Percentiles rank a stretch among this genome's conserved stretches.
These are phyloP conservation scores for Taurulus bubalis DNA, from an alignment of 2,113 vertebrate genomes.

Conservation along the genomic window DNA sequence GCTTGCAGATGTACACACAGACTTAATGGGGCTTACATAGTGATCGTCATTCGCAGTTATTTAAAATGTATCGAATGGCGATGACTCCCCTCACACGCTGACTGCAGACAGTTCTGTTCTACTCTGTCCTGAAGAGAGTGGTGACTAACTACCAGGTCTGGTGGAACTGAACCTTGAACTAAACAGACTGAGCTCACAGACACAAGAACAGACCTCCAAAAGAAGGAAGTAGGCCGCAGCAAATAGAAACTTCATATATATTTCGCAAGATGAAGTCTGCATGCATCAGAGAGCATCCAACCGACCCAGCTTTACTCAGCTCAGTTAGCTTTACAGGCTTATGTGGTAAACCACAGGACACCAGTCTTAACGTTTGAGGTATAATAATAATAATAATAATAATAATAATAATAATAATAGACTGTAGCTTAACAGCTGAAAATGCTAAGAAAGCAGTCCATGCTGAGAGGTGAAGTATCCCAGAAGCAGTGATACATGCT, in stretches of 20 bases:
- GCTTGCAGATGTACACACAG: slow-evolving; percentile 45
- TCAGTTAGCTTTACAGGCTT: background rate
- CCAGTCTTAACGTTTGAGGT: background rate
- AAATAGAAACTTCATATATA: background rate
- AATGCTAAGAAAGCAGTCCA: background rate
- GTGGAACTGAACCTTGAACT: slow-evolving; percentile 45
- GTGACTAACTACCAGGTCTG: slow-evolving; percentile 58
- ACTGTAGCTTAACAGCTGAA: background rate
- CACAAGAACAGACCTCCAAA: slow-evolving; percentile 33
- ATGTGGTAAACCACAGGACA: background rate
- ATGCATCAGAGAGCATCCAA: background rate
- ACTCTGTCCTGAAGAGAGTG: slow-evolving; percentile 47
- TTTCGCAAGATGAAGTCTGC: background rate
- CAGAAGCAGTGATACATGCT: background rate
- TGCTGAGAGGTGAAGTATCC: background rate
- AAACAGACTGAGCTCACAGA: slow-evolving; percentile 45
- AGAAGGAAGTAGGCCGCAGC: slow-evolving; percentile 17
- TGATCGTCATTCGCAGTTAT: slow-evolving; percentile 56
- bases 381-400: too few species aligned
- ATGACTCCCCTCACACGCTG: slow-evolving; percentile 47
- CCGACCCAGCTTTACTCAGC: background rate
- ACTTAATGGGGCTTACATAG: slow-evolving; percentile 45
- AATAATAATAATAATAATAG: background rate
- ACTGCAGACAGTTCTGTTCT: slow-evolving; percentile 33
- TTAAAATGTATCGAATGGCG: slow-evolving; percentile 46